Percentiles rank a stretch among this genome's conserved stretches.
Evolutionary conservation across 2,113 vertebrate genomes (phyloP).

Genomic region (Dromaius novaehollandiae): DNA sequence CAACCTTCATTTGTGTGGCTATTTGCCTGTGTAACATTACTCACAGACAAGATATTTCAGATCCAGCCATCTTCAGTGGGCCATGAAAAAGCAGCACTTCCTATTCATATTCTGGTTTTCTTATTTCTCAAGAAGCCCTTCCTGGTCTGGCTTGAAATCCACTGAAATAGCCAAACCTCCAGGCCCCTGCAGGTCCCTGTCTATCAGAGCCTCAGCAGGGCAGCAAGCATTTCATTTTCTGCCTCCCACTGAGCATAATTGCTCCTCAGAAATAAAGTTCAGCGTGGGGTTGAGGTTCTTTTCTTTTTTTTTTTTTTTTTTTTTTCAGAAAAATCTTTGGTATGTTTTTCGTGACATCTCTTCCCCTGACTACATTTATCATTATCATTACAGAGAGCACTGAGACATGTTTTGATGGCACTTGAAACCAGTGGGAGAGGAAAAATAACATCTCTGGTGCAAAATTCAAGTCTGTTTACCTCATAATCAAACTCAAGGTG

Average conservation of each 20-base stretch:
- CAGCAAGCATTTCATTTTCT: conserved; percentile 62
- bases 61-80: neutral
- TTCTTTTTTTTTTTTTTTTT: neutral
- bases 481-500: conserved; percentile 56
- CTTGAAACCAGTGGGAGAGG: conserved; percentile 64
- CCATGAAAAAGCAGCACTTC: neutral
- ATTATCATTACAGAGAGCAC: conserved; percentile 62
- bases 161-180: conserved; percentile 16
- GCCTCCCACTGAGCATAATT: conserved; percentile 64
- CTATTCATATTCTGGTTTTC: neutral
- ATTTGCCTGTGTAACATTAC: neutral
- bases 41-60: neutral
- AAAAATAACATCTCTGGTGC: conserved; percentile 58
- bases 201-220: conserved; percentile 60
- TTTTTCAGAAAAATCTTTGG: conserved; percentile 46
- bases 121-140: conserved; percentile 4
- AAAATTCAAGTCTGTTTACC: conserved; percentile 61
- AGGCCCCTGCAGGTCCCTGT: conserved; percentile 21
- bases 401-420: conserved; percentile 64
- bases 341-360: conserved; percentile 66
- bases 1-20: neutral
- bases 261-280: conserved; percentile 59
- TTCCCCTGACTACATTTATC: conserved; percentile 63
- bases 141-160: conserved; percentile 8
- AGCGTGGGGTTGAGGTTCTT: conserved; percentile 48